Evolutionary conservation across 2,797 vertebrate species (phyloP).

Genomic region (Vipera ursinii): DNA sequence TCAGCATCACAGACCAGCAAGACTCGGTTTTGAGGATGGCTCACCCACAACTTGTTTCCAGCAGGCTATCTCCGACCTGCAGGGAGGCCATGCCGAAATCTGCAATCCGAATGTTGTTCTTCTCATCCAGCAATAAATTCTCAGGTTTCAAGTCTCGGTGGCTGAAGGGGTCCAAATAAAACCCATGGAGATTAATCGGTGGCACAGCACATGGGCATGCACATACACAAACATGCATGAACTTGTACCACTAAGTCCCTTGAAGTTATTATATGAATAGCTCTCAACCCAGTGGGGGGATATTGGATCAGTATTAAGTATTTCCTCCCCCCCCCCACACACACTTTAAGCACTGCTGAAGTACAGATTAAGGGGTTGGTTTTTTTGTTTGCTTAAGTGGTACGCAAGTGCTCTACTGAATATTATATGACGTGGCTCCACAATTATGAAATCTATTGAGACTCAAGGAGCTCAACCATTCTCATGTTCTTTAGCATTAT

Average conservation of each 20-base stretch:
- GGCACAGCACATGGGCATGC: background rate
- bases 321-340: no score
- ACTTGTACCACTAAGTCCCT: background rate
- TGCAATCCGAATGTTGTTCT: conserved; percentile 91
- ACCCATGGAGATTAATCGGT: background rate
- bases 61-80: conserved; percentile 91
- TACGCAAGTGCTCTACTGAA: no score
- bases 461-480: background rate
- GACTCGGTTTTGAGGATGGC: conserved; percentile 42
- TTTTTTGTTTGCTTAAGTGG: background rate
- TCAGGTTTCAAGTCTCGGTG: conserved; percentile 94
- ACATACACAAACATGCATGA: background rate
- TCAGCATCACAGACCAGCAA: background rate
- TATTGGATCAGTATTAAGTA: background rate
- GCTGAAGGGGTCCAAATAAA: conserved; percentile 62
- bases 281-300: background rate
- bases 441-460: background rate
- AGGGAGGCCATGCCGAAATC: conserved; percentile 94
- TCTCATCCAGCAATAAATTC: conserved; percentile 90
- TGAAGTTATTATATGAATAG: background rate
- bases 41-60: conserved; percentile 93
- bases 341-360: background rate
- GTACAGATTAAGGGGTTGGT: background rate
- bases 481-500: background rate
- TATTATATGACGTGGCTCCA: no score